Evolutionary conservation across 2,797 vertebrate species (phyloP).

Genomic region (Mionectes olivaceus): DNA sequence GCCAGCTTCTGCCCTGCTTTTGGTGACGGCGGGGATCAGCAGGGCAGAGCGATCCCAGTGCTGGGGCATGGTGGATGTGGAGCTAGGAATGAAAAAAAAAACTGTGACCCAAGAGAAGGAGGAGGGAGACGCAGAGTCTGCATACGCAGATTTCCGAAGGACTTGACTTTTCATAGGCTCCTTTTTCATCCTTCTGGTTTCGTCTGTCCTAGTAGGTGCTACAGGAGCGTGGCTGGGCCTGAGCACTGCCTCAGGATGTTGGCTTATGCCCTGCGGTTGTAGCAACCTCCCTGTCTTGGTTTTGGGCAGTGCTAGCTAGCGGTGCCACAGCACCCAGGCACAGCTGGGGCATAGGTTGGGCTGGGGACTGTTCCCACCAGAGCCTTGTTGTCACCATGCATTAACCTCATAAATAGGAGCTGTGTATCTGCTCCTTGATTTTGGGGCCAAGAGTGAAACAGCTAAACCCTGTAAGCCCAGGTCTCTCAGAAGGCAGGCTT

Average conservation of each 20-base stretch:
- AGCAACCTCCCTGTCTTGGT: not conserved
- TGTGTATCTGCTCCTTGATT: not conserved
- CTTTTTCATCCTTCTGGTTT: not conserved
- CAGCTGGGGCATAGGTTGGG: fast-evolving
- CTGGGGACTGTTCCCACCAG: not conserved
- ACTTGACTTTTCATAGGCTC: not conserved
- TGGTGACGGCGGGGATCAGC: not conserved
- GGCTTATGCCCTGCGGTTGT: fast-evolving
- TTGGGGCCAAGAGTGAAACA: not conserved
- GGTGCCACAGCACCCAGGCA: not conserved
- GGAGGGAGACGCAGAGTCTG: not conserved
- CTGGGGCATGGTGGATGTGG: not conserved
- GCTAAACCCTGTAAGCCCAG: not conserved
- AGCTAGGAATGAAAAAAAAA: not conserved
- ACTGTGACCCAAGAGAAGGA: not conserved
- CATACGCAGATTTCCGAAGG: not conserved
- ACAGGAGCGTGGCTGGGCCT: not conserved
- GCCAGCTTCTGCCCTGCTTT: not conserved
- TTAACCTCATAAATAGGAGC: not conserved
- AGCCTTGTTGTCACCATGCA: fast-evolving
- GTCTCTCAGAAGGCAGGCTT: not conserved
- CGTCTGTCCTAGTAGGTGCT: not conserved
- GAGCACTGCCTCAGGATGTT: not conserved
- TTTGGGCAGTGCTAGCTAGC: not conserved
- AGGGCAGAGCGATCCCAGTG: not conserved